Evolutionary conservation across 2,797 vertebrate genomes (phyloP).

Genomic region (Acipenser ruthenus): DNA sequence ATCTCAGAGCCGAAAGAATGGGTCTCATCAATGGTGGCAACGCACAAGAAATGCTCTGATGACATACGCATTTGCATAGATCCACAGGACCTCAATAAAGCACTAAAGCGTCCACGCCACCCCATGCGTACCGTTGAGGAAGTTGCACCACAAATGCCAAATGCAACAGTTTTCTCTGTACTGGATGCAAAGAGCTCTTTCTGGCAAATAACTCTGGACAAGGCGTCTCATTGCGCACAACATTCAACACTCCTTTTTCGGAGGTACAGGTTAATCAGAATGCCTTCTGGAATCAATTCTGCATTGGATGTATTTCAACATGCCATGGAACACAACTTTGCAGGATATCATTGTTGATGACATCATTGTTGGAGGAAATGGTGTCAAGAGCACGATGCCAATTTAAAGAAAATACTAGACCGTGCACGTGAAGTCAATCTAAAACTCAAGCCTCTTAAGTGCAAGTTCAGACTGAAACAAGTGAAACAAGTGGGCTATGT

Average conservation of each 20-base stretch:
- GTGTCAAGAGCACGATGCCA: background rate
- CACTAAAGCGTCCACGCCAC: slow-evolving; percentile 10
- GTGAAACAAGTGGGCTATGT: slow-evolving; percentile 4
- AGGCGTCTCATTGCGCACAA: background rate
- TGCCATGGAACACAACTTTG: background rate
- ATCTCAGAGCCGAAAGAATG: slow-evolving; percentile 12
- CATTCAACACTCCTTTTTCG: background rate
- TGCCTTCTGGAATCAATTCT: background rate
- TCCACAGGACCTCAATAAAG: slow-evolving; percentile 20
- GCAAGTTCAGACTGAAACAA: background rate
- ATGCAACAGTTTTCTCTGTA: slow-evolving; percentile 10
- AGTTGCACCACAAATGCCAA: background rate
- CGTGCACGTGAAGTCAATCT: background rate
- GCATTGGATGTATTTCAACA: background rate
- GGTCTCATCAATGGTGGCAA: slow-evolving; percentile 17
- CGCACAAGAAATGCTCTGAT: background rate
- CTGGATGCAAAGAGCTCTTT: background rate
- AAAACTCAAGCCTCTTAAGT: background rate
- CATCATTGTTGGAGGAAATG: background rate
- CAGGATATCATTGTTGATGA: background rate
- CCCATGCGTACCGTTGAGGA: slow-evolving; percentile 12
- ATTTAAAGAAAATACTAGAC: no score
- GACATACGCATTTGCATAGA: slow-evolving; percentile 17
- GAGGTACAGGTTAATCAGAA: background rate
- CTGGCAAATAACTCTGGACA: background rate